These are phyloP conservation scores for Sebastes alutus DNA, from an alignment of 2,797 vertebrate species.

Conservation along the genomic window DNA sequence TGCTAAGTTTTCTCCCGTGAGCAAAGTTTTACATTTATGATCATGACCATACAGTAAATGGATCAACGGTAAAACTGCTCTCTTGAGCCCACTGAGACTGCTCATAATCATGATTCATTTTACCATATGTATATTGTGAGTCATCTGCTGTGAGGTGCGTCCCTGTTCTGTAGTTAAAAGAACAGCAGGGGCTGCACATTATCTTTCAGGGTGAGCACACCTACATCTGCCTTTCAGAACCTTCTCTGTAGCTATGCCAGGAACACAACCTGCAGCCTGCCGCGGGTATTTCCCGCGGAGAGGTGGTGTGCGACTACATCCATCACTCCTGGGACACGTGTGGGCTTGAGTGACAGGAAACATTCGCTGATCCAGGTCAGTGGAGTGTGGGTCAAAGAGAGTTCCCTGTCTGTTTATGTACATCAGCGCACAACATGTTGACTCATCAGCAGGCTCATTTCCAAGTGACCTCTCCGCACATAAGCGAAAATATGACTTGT, in stretches of 20 bases:
- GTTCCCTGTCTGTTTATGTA: conserved; percentile 67
- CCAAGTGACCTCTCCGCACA: conserved; percentile 64
- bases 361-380: conserved; percentile 71
- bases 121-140: neutral
- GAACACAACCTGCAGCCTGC: conserved; percentile 20
- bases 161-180: neutral
- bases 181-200: conserved; percentile 11
- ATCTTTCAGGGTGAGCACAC: conserved; percentile 35
- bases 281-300: conserved; percentile 46
- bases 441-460: conserved; percentile 66
- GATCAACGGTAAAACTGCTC: conserved; percentile 1
- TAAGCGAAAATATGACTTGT: conserved; percentile 22
- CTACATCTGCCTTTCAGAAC: conserved; percentile 7
- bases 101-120: conserved; percentile 28
- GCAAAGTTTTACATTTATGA: conserved; percentile 1
- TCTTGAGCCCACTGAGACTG: neutral
- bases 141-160: neutral
- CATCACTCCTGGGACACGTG: conserved; percentile 54
- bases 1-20: neutral
- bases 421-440: conserved; percentile 61
- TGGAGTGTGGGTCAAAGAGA: conserved; percentile 68
- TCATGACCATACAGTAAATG: conserved; percentile 2
- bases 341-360: conserved; percentile 68
- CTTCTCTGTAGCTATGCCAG: conserved; percentile 18
- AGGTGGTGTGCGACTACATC: conserved; percentile 25